Evolutionary conservation across 2,888 invertebrate species (phyloP).

Genomic region (Pheosia tremula): DNA sequence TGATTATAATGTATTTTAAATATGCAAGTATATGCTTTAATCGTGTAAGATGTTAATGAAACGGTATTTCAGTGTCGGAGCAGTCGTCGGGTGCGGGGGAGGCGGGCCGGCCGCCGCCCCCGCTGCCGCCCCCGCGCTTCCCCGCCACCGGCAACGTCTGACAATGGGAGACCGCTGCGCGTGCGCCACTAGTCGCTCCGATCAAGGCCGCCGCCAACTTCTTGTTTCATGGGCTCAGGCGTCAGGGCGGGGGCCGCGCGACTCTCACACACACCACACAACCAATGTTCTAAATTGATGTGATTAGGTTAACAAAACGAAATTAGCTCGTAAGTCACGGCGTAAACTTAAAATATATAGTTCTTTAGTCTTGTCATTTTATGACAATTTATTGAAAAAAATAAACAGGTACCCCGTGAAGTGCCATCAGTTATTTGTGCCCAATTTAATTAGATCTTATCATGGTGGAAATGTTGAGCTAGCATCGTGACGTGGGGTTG

Average conservation of each 20-base stretch:
- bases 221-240: conserved; percentile 87
- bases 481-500: conserved; percentile 23
- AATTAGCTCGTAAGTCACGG: conserved; percentile 77
- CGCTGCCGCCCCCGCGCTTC: conserved; percentile 92
- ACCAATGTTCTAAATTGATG: conserved; percentile 84
- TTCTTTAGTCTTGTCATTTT: conserved; percentile 79
- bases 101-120: conserved; percentile 90
- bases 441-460: conserved; percentile 73
- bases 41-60: conserved; percentile 4
- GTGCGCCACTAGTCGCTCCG: conserved; percentile 85
- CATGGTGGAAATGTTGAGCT: conserved; percentile 50
- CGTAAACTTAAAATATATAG: conserved; percentile 72
- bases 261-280: conserved; percentile 77
- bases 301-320: conserved; percentile 80
- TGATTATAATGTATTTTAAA: no score
- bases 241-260: conserved; percentile 72
- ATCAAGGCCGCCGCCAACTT: conserved; percentile 88
- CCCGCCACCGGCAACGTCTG: conserved; percentile 90
- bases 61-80: conserved; percentile 89
- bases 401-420: conserved; percentile 76
- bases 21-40: no score
- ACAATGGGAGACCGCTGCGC: conserved; percentile 88
- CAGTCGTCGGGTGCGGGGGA: conserved; percentile 91
- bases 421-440: conserved; percentile 74
- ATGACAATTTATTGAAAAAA: conserved; percentile 71